Evolutionary conservation across 2,797 vertebrate genomes (phyloP).

Genomic region (Cyprinodon diabolis): DNA sequence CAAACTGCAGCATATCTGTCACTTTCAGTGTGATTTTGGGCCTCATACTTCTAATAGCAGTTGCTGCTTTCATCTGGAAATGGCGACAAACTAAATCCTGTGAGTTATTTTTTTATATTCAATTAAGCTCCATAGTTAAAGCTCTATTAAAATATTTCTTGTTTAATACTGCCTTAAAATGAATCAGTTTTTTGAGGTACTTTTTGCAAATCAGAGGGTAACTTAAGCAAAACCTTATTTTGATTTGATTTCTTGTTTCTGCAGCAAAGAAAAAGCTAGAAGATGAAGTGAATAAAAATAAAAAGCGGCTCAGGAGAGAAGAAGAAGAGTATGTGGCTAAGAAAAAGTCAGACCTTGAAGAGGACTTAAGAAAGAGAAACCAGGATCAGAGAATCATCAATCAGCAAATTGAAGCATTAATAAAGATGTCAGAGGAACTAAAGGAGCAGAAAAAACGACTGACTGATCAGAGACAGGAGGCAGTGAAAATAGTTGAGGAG

Average conservation of each 20-base stretch:
- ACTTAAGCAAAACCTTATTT: not conserved
- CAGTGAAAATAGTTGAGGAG: too few relatives aligned
- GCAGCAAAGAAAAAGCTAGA: not conserved
- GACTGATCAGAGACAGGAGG: too few relatives aligned
- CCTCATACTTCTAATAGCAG: not conserved
- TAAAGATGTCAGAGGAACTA: too few relatives aligned
- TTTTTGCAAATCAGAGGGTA: not conserved
- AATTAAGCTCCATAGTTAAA: not conserved
- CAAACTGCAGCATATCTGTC: rapidly evolving
- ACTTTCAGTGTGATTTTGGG: not conserved
- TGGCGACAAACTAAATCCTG: not conserved
- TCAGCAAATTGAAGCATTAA: not conserved
- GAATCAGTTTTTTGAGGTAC: not conserved
- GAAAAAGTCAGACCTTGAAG: not conserved
- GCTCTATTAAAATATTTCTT: not conserved
- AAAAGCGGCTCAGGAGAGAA: not conserved
- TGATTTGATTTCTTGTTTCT: not conserved
- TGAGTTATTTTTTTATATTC: not conserved
- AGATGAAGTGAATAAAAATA: not conserved
- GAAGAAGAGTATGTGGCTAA: not conserved
- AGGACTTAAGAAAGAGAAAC: not conserved
- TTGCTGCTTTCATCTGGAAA: not conserved
- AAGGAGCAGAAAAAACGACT: too few relatives aligned
- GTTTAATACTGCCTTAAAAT: not conserved
- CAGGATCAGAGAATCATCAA: not conserved